Evolutionary conservation across 2,797 vertebrate species (phyloP), one percentile per base, ranked within the genome.

Genomic region (Simalia tracyae): DNA sequence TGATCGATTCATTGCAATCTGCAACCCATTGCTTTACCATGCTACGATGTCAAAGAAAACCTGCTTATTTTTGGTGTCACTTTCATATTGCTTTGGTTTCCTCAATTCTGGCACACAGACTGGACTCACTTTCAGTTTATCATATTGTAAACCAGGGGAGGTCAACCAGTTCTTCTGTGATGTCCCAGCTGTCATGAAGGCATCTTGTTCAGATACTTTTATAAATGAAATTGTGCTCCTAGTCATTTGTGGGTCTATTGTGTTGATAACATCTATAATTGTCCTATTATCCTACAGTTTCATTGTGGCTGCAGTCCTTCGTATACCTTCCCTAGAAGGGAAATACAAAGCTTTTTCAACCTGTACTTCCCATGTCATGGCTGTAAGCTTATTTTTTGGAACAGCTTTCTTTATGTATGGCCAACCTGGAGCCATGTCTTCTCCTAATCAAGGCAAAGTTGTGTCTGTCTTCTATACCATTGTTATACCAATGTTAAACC

Each of bases 111-210:
- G 94, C 4, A 86, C 94, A 17, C 95, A 95, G 26, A 92, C 95
- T 1, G 94, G 90, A 19, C 90, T 92, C 36, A 93, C 94, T 36
- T 92, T 95, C 3, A 90, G n/a, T 17, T 60, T 96, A 1, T 84
- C 46, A 3, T 95, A 93, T 10, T 94, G 90, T 14, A 72, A 91
- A 12, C 81, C 89, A 7, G 63, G 89, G 1, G 17, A 93, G 2
- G 94, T 96, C 92, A 95, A 95, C n/a, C 95, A 95, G 31, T 96
- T 96, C 86, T 96, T 96, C 81, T 96, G 95, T 90, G 95, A 96
- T 57, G 94, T 95, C 7, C 94, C 93, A 3, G 91, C 94, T 36
- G 66, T 96, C n/a, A 94, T 96, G 22, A 60, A 93, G 28, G 93
- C 92, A 54, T 95, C 93, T 10, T 50, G 76, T 4, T 92, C 95